phyloP scores from a whole-genome alignment of 2,797 vertebrate genomes.

The Smutsia temminckii region DNA sequence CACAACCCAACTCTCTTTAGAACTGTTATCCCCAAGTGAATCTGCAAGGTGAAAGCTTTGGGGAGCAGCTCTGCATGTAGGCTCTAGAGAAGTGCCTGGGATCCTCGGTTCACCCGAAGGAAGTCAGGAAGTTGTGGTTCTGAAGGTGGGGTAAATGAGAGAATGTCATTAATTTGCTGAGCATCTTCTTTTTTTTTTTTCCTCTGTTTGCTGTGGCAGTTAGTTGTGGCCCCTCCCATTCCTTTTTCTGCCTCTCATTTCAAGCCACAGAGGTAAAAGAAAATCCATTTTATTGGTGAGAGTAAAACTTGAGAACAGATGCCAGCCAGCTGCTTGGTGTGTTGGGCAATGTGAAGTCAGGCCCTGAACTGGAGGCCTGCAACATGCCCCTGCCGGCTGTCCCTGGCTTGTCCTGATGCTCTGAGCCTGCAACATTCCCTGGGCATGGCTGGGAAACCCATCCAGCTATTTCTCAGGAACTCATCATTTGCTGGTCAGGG shows the following conservation, averaged over 20 bases:
- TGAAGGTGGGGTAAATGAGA: neutral
- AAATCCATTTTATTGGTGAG: constrained; percentile 7
- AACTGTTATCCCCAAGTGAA: neutral
- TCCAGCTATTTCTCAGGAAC: neutral
- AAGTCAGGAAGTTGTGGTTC: neutral
- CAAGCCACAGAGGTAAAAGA: constrained; percentile 25
- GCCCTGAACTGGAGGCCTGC: neutral
- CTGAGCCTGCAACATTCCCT: neutral
- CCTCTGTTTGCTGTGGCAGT: neutral
- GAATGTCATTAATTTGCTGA: neutral
- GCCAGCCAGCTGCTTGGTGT: neutral
- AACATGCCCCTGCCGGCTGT: neutral
- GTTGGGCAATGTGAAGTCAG: neutral
- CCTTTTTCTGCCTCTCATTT: neutral
- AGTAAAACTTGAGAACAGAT: neutral
- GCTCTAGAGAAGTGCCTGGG: neutral
- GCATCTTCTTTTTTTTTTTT: neutral
- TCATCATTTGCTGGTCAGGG: neutral
- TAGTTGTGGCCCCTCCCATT: neutral
- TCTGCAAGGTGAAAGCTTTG: neutral
- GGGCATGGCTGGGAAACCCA: neutral
- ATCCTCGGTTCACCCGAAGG: neutral
- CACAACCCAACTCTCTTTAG: neutral
- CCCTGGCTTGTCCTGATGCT: neutral
- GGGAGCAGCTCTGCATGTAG: neutral